Percentiles rank a stretch among this genome's conserved stretches.
These are phyloP conservation scores for Hyposoter didymator DNA, from an alignment of 2,888 invertebrate genomes.

Conservation along the genomic window DNA sequence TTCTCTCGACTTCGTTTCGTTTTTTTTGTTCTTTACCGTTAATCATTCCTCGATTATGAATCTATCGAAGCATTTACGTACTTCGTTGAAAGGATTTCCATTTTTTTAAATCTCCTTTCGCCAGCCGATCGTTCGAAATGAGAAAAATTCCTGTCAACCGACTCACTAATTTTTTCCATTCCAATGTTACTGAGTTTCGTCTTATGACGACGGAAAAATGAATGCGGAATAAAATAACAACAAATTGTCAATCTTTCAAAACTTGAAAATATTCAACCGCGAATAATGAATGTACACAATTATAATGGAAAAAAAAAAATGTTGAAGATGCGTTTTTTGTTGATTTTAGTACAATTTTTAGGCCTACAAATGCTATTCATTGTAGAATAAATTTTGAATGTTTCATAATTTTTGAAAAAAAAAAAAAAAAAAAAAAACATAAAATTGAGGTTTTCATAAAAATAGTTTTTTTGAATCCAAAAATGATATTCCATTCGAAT, in stretches of 20 bases:
- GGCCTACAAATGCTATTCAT: not conserved
- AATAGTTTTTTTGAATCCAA: not conserved
- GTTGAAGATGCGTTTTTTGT: constrained; percentile 8
- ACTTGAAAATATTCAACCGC: not conserved
- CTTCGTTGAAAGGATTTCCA: constrained; percentile 14
- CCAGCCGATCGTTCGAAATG: constrained; percentile 1
- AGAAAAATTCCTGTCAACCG: not conserved
- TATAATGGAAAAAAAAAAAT: constrained; percentile 18
- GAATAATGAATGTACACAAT: not conserved
- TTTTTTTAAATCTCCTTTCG: constrained; percentile 12
- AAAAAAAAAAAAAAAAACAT: not conserved
- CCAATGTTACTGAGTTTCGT: constrained; percentile 46
- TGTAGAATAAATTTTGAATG: not conserved
- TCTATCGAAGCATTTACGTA: constrained; percentile 57
- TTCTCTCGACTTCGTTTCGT: constrained; percentile 36
- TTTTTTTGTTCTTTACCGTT: constrained; percentile 30
- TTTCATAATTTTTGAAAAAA: not conserved
- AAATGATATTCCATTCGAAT: constrained; percentile 7
- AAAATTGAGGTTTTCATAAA: not conserved
- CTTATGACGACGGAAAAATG: constrained; percentile 8
- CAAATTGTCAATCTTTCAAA: not conserved
- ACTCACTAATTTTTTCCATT: constrained; percentile 36
- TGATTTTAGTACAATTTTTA: not conserved
- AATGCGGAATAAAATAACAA: not conserved
- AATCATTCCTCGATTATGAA: constrained; percentile 61